Evolutionary conservation across 1,140 invertebrate genomes (phyloP).

Genomic region (Drosophila burlai): DNA sequence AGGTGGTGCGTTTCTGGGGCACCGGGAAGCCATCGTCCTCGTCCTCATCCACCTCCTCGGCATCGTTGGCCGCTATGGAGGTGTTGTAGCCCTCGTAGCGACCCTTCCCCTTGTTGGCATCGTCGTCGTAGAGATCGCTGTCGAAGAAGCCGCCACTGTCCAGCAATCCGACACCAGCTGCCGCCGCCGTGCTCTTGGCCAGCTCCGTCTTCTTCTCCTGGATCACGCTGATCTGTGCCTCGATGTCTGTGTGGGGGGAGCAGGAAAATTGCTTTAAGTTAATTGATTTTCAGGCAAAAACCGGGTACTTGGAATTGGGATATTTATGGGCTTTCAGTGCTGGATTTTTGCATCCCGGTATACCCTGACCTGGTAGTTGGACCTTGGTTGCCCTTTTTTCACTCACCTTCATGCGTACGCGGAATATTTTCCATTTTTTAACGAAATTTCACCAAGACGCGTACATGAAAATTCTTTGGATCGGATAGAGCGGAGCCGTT

Average conservation of each 20-base stretch:
- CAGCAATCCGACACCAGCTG: slow-evolving; percentile 92
- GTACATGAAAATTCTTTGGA: slow-evolving; percentile 65
- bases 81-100: slow-evolving; percentile 98
- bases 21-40: slow-evolving; percentile 92
- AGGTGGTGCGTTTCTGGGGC: slow-evolving; percentile 90
- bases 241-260: slow-evolving; percentile 91
- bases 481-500: slow-evolving; percentile 25
- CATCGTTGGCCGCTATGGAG: slow-evolving; percentile 97
- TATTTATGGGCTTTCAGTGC: no score
- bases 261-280: slow-evolving; percentile 36
- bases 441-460: slow-evolving; percentile 63
- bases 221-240: slow-evolving; percentile 95
- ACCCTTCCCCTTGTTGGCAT: slow-evolving; percentile 86
- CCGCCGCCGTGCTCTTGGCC: slow-evolving; percentile 87
- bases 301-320: background rate
- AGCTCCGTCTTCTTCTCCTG: slow-evolving; percentile 94
- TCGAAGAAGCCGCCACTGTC: slow-evolving; percentile 95
- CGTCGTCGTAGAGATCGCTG: slow-evolving; percentile 95
- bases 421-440: slow-evolving; percentile 90
- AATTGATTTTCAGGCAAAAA: slow-evolving; percentile 62
- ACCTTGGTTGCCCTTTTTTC: slow-evolving; percentile 46
- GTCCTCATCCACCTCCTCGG: slow-evolving; percentile 90
- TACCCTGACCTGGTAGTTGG: background rate
- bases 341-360: no score
- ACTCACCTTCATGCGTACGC: slow-evolving; percentile 92